phyloP scores from a whole-genome alignment of 2,888 invertebrate species.

The Hirtodrosophila alboralis region DNA sequence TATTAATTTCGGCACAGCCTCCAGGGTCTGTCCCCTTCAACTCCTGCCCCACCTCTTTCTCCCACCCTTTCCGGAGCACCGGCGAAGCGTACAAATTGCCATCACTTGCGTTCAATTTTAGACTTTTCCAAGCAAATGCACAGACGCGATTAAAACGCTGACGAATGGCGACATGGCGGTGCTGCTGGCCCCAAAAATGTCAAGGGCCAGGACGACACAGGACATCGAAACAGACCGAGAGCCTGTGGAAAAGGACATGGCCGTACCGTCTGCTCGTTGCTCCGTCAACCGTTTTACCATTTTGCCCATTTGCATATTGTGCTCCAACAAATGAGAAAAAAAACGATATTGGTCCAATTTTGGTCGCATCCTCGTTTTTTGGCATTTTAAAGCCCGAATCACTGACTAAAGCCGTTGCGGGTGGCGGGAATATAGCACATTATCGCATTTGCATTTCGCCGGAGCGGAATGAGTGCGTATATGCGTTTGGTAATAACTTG shows the following conservation, averaged over 20 bases:
- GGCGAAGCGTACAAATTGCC: slow-evolving; percentile 78
- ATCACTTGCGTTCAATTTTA: slow-evolving; percentile 80
- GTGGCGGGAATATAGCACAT: slow-evolving; percentile 36
- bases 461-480: slow-evolving; percentile 13
- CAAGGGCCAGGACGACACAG: slow-evolving; percentile 54
- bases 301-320: slow-evolving; percentile 67
- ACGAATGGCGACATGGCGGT: slow-evolving; percentile 49
- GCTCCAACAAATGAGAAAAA: slow-evolving; percentile 25
- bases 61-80: neutral
- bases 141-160: slow-evolving; percentile 78
- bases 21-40: neutral
- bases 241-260: slow-evolving; percentile 21
- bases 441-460: slow-evolving; percentile 57
- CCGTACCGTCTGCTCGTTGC: slow-evolving; percentile 24
- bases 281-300: slow-evolving; percentile 3
- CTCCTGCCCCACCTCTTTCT: neutral
- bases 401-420: slow-evolving; percentile 12
- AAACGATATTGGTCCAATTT: slow-evolving; percentile 59
- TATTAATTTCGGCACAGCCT: slow-evolving; percentile 74
- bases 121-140: slow-evolving; percentile 80
- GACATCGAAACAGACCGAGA: slow-evolving; percentile 9
- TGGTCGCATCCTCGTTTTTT: slow-evolving; percentile 45
- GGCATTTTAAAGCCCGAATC: slow-evolving; percentile 50
- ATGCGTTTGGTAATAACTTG: slow-evolving; percentile 30
- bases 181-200: slow-evolving; percentile 54